These are phyloP conservation scores for Romanogobio albipinnatus DNA, from an alignment of 2,113 vertebrate genomes.

Conservation along the genomic window DNA sequence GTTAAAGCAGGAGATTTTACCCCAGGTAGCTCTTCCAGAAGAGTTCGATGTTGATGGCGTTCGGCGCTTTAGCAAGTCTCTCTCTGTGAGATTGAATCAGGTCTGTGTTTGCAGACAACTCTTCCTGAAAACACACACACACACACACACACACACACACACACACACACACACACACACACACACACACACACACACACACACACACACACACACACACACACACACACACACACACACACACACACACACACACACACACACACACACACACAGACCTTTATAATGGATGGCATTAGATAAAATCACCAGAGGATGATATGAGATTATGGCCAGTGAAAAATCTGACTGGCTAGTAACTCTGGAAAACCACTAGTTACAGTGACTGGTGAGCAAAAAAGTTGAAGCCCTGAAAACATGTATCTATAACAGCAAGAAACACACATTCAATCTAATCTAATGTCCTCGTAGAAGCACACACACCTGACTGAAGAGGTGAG, in stretches of 20 bases:
- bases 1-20: constrained; percentile 51
- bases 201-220: not conserved
- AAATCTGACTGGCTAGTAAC: too few species aligned
- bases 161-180: constrained; percentile 10
- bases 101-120: constrained; percentile 82
- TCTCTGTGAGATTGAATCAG: constrained; percentile 81
- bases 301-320: too few species aligned
- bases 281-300: too few species aligned
- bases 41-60: constrained; percentile 83
- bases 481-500: constrained; percentile 90
- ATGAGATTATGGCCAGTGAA: too few species aligned
- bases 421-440: too few species aligned
- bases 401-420: too few species aligned
- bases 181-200: not conserved
- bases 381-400: too few species aligned
- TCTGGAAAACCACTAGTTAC: too few species aligned
- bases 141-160: constrained; percentile 1
- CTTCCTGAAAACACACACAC: constrained; percentile 71
- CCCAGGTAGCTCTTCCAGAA: constrained; percentile 90
- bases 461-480: not conserved
- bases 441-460: too few species aligned
- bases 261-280: not conserved
- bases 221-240: constrained; percentile 11
- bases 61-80: constrained; percentile 78
- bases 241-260: constrained; percentile 5